These are phyloP conservation scores for Eupithecia abbreviata DNA, from an alignment of 2,888 invertebrate species.

Conservation along the genomic window DNA sequence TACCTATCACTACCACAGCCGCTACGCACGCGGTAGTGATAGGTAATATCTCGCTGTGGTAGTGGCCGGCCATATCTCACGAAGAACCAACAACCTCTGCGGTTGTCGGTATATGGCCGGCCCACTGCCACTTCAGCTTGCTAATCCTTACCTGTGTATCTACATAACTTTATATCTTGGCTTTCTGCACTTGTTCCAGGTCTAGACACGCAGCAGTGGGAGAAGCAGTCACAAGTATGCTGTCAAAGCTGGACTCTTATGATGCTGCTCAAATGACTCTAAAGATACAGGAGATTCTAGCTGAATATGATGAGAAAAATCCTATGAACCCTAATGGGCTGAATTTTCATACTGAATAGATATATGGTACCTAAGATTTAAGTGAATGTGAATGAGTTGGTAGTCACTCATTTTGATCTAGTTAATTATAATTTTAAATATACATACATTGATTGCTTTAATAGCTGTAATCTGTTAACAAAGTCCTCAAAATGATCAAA, in stretches of 20 bases:
- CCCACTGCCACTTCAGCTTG: too few relatives aligned
- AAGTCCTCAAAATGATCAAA: too few relatives aligned
- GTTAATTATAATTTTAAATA: not conserved
- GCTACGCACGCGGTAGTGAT: too few relatives aligned
- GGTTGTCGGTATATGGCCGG: too few relatives aligned
- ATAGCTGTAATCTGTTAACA: not conserved
- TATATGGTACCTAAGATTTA: not conserved
- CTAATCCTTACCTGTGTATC: not conserved
- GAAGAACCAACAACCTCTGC: too few relatives aligned
- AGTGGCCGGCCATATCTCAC: too few relatives aligned
- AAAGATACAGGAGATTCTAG: constrained; percentile 69
- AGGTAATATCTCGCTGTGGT: too few relatives aligned
- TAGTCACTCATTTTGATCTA: not conserved
- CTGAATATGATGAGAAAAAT: constrained; percentile 68
- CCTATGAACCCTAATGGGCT: constrained; percentile 67
- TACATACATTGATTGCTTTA: not conserved
- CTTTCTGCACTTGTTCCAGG: constrained; percentile 31
- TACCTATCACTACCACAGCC: too few relatives aligned
- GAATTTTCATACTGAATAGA: constrained; percentile 8
- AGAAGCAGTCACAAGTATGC: constrained; percentile 57
- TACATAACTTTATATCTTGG: not conserved
- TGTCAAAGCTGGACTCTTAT: constrained; percentile 66
- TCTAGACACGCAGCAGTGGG: constrained; percentile 65
- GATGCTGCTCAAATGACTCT: constrained; percentile 63
- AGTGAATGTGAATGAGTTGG: not conserved